phyloP scores from a whole-genome alignment of 2,888 invertebrate species.

The Drosophila hamatofila region DNA sequence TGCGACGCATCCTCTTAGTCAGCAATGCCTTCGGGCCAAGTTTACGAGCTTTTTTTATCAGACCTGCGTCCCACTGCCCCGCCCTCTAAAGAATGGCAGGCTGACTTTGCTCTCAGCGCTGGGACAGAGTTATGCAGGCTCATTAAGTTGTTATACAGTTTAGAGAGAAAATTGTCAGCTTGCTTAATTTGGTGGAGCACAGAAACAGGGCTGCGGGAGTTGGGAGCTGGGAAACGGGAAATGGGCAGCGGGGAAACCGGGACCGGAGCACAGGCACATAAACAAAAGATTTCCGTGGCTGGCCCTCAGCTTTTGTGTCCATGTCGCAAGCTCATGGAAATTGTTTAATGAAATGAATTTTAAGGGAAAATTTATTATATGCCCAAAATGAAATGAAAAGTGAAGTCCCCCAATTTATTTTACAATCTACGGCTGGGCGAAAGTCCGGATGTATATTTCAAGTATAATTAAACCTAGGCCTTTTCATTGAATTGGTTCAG shows the following conservation, averaged over 20 bases:
- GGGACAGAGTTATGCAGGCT: constrained; percentile 80
- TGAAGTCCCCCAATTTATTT: constrained; percentile 56
- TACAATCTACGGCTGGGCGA: constrained; percentile 27
- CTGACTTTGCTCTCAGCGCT: constrained; percentile 46
- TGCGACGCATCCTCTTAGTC: constrained; percentile 29
- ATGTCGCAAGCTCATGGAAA: constrained; percentile 60
- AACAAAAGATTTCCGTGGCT: constrained; percentile 78
- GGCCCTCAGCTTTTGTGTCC: constrained; percentile 46
- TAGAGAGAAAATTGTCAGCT: constrained; percentile 82
- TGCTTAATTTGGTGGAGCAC: constrained; percentile 74
- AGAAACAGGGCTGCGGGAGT: constrained; percentile 5
- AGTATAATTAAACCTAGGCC: constrained; percentile 67
- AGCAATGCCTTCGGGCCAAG: constrained; percentile 69
- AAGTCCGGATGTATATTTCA: constrained; percentile 61
- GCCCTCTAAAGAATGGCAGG: constrained; percentile 27
- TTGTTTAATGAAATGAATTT: constrained; percentile 80
- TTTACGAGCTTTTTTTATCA: constrained; percentile 65
- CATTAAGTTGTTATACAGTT: constrained; percentile 83
- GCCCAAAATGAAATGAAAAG: constrained; percentile 77
- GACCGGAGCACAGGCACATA: constrained; percentile 49
- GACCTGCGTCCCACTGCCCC: constrained; percentile 9
- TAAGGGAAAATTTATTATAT: constrained; percentile 77
- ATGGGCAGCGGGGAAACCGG: neutral
- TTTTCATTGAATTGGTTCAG: constrained; percentile 35
- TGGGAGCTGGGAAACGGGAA: neutral